Percentiles rank a stretch among this genome's conserved stretches.
These are phyloP conservation scores for Sturnus vulgaris DNA, from an alignment of 2,113 vertebrate genomes.

Conservation along the genomic window DNA sequence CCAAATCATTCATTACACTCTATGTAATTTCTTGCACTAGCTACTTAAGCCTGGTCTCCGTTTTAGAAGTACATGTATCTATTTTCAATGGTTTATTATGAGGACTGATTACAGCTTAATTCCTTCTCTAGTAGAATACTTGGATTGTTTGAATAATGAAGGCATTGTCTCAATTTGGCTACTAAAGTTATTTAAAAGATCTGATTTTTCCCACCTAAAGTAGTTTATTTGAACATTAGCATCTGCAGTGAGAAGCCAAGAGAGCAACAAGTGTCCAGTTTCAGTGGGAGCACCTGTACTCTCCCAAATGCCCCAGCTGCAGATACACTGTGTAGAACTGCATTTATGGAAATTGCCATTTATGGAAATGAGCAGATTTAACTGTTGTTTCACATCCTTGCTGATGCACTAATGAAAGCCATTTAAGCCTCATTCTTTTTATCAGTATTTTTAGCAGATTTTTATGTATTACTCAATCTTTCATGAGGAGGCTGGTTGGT, in stretches of 20 bases:
- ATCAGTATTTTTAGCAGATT: conserved; percentile 44
- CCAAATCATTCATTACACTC: background rate
- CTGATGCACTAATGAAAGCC: conserved; percentile 53
- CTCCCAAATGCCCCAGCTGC: background rate
- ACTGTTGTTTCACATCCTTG: conserved; percentile 30
- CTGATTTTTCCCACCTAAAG: background rate
- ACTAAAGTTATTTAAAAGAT: background rate
- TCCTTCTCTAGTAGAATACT: conserved; percentile 43
- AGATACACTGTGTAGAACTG: background rate
- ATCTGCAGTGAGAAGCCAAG: background rate
- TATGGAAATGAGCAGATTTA: background rate
- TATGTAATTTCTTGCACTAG: conserved; percentile 39
- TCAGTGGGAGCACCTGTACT: background rate
- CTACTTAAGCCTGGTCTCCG: background rate
- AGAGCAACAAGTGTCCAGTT: background rate
- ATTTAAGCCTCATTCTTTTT: conserved; percentile 57
- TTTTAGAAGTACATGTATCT: conserved; percentile 40
- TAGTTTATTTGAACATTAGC: background rate
- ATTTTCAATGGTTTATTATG: conserved; percentile 56
- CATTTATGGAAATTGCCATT: background rate
- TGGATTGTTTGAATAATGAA: background rate
- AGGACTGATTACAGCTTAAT: conserved; percentile 21
- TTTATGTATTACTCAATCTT: conserved; percentile 11
- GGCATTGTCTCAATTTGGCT: conserved; percentile 4
- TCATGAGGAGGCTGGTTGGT: background rate